Conservation (phyloP, 2,888 invertebrate genomes). For the Calameuta pallipes region DNA sequence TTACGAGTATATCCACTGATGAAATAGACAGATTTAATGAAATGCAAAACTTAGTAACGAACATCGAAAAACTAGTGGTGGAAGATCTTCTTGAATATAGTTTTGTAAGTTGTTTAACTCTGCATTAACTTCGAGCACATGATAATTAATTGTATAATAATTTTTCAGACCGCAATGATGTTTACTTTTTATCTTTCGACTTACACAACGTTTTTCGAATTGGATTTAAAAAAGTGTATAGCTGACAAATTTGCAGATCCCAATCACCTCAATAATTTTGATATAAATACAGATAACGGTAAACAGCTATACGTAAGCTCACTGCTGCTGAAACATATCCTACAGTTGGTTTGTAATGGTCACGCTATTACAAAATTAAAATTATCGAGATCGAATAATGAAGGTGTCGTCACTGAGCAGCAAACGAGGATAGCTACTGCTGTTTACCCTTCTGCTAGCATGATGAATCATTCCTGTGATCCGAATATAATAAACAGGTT, state of each 20-base stretch:
- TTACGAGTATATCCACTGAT: conserved; percentile 67
- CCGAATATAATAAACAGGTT: conserved; percentile 83
- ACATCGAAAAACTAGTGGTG: conserved; percentile 76
- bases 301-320: conserved; percentile 72
- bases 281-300: conserved; percentile 35
- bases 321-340: conserved; percentile 78
- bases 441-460: conserved; percentile 86
- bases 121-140: not conserved
- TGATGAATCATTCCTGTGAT: conserved; percentile 94
- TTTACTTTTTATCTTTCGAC: conserved; percentile 74
- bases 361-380: conserved; percentile 72
- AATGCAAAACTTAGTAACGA: conserved; percentile 79
- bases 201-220: conserved; percentile 75
- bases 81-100: conserved; percentile 78
- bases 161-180: conserved; percentile 74
- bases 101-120: conserved; percentile 69
- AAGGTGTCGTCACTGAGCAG: conserved; percentile 42
- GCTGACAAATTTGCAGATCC: conserved; percentile 45
- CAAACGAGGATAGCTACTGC: conserved; percentile 78
- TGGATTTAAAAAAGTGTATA: conserved; percentile 57
- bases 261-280: conserved; percentile 32
- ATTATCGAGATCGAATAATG: conserved; percentile 36
- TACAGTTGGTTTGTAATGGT: conserved; percentile 85
- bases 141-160: not conserved
- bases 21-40: conserved; percentile 69